Evolutionary conservation across 2,797 vertebrate genomes (phyloP).

Genomic region (Tinamus major): DNA sequence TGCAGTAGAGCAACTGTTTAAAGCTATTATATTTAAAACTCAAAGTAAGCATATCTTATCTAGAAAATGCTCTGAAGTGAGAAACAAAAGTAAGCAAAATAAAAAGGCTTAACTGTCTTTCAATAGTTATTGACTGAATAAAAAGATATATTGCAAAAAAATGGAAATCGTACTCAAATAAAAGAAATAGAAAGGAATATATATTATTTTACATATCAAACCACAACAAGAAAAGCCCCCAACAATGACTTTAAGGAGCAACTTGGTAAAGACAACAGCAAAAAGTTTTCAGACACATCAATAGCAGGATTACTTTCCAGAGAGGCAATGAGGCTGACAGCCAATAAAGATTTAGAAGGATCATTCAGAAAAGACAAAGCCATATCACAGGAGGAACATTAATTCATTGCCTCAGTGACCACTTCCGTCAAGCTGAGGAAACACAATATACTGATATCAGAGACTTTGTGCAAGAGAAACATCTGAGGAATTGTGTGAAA

Average conservation of each 20-base stretch:
- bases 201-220: neutral
- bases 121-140: neutral
- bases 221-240: neutral
- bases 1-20: neutral
- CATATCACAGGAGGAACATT: neutral
- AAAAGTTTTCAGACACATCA: neutral
- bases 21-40: neutral
- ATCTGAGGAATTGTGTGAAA: neutral
- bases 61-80: neutral
- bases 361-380: neutral
- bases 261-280: neutral
- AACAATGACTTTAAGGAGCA: neutral
- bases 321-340: neutral
- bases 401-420: neutral
- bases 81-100: neutral
- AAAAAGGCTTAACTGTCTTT: neutral
- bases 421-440: neutral
- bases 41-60: neutral
- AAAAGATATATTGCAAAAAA: neutral
- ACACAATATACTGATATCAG: neutral
- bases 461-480: neutral
- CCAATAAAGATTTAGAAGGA: neutral
- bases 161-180: neutral
- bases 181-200: neutral
- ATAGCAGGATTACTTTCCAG: neutral